Base-by-base conservation (phyloP, 92 coral and sea anemone genomes). In the Isaurus tuberculatus region DNA sequence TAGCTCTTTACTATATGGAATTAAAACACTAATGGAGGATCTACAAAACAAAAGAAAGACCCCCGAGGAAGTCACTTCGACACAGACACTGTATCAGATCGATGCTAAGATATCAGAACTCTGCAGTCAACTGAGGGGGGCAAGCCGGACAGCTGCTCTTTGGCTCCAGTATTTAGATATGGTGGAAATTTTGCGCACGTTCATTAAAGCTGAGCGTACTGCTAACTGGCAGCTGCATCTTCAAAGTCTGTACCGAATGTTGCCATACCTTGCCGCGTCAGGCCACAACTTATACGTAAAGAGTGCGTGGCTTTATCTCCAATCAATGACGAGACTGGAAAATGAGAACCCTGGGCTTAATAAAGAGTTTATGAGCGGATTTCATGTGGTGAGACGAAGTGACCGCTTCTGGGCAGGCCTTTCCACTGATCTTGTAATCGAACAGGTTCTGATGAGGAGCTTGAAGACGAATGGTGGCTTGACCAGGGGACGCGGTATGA, bases 321-420 rank as follows among this genome's bases (percentile, higher is more conserved):
- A 60, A 22, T 60, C 65, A n/a, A 60, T 60, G 65, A 60, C 13
- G 28, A 20, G 51, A 8, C 65, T 60, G 11, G 25, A 60, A 25
- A 60, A 13, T 60, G 30, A 20, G 11, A 8, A 84, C 40, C 88
- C 91, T 7, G 84, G 49, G 48, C 79, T 88, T 4, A 75, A 73
- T 43, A 48, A 80, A 17, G 32, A 33, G 11, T 88, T 83, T 26
- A 19, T 34, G 63, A 19, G 37, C 16, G 88, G 86, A 0, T 33
- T 77, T 42, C 92, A 85, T 23, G 83, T 84, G 29, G 89, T 63
- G 16, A 75, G 91, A 8, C 70, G 92, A 19, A 88, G 92, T 61
- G 86, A 88, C 42, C 83, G 88, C 4, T 49, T 33, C 17, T 88
- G 88, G 91, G 86, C 88, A n/a, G 91, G 88, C 28, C 71, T 88